These are phyloP conservation scores for Caenorhabditis sp. DNA, from an alignment of 2,888 invertebrate species.

Conservation along the genomic window DNA sequence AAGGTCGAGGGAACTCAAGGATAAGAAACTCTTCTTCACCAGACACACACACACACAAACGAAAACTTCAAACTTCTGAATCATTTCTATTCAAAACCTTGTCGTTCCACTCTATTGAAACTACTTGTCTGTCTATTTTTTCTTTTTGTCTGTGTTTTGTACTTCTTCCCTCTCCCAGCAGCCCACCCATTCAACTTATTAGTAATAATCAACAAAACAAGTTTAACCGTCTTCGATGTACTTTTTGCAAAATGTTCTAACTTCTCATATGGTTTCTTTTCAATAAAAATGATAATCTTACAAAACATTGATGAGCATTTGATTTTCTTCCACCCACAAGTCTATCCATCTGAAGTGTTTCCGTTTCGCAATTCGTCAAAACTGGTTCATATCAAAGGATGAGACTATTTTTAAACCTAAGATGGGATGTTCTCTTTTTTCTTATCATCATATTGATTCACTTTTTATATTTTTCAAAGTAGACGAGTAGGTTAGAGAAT, in stretches of 20 bases:
- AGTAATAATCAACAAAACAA: constrained; percentile 48
- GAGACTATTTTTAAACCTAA: neutral
- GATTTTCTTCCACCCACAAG: no score
- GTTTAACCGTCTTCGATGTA: neutral
- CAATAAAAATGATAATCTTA: no score
- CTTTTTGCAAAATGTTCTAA: neutral
- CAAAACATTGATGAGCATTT: no score
- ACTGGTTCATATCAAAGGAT: neutral
- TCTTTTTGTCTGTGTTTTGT: constrained; percentile 19
- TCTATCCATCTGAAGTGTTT: neutral
- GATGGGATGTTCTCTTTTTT: no score
- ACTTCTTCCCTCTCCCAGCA: neutral
- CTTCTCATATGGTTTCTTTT: constrained; percentile 1
- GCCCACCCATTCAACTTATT: constrained; percentile 23
- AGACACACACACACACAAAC: neutral
- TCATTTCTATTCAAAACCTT: neutral
- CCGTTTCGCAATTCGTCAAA: neutral
- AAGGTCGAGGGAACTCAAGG: constrained; percentile 71
- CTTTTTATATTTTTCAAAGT: no score
- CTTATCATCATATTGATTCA: no score
- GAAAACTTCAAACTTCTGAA: neutral
- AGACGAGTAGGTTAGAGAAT: no score
- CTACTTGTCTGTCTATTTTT: constrained; percentile 7
- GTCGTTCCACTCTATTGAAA: constrained; percentile 44
- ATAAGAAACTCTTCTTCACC: constrained; percentile 37